These are phyloP conservation scores for Drosophila atripex DNA, from an alignment of 2,888 invertebrate genomes.

Conservation along the genomic window DNA sequence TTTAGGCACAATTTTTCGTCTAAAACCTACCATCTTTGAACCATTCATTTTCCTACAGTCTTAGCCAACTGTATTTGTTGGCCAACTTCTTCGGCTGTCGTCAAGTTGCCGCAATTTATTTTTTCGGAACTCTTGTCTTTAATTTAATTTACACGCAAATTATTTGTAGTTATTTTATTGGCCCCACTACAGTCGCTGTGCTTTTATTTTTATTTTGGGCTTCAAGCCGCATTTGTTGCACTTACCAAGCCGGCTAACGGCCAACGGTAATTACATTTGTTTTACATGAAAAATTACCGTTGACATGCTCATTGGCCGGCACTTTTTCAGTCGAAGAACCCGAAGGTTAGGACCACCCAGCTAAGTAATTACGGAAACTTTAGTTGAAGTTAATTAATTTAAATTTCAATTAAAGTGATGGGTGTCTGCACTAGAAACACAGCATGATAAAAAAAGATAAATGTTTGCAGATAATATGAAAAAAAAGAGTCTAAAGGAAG, in stretches of 20 bases:
- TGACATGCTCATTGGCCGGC: constrained; percentile 59
- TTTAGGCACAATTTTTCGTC: constrained; percentile 13
- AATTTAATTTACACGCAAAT: constrained; percentile 73
- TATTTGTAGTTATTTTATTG: constrained; percentile 48
- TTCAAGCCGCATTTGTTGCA: background rate
- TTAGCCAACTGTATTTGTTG: constrained; percentile 14
- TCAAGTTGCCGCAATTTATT: constrained; percentile 62
- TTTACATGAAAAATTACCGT: constrained; percentile 66
- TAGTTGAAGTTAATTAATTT: constrained; percentile 51
- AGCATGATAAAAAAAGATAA: background rate
- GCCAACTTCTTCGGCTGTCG: constrained; percentile 55
- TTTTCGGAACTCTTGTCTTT: constrained; percentile 49
- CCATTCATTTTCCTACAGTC: constrained; percentile 16
- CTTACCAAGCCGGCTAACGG: constrained; percentile 6
- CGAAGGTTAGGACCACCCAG: constrained; percentile 66
- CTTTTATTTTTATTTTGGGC: constrained; percentile 19
- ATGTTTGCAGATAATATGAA: constrained; percentile 7
- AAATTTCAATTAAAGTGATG: constrained; percentile 25
- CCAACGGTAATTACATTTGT: constrained; percentile 65
- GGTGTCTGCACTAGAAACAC: constrained; percentile 3
- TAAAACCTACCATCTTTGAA: background rate
- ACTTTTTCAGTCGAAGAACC: constrained; percentile 38
- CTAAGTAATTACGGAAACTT: constrained; percentile 52
- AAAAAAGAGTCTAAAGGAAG: background rate
- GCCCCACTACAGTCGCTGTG: constrained; percentile 33